Evolutionary conservation across 2,888 invertebrate species (phyloP).

Genomic region (Dusona sp.): DNA sequence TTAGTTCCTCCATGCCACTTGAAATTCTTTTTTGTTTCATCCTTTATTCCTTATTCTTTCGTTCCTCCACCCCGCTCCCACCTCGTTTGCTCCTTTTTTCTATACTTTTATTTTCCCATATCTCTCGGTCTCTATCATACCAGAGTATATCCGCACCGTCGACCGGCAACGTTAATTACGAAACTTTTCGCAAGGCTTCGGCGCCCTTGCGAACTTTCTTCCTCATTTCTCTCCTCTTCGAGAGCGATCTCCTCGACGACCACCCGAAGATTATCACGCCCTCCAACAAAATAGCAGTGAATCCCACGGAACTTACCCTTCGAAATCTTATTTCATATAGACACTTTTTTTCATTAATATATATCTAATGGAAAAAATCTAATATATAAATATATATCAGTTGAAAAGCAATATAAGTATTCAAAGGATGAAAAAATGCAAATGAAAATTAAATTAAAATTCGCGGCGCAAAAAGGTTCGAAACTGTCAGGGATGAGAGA

Average conservation of each 20-base stretch:
- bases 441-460: slow-evolving; percentile 27
- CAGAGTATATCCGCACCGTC: slow-evolving; percentile 57
- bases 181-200: slow-evolving; percentile 70
- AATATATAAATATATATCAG: slow-evolving; percentile 11
- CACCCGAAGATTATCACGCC: slow-evolving; percentile 44
- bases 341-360: slow-evolving; percentile 5
- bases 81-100: neutral
- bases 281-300: slow-evolving; percentile 33
- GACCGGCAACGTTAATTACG: slow-evolving; percentile 72
- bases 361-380: slow-evolving; percentile 13
- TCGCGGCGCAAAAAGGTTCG: neutral
- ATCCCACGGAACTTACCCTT: slow-evolving; percentile 25
- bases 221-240: slow-evolving; percentile 26
- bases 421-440: slow-evolving; percentile 10
- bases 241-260: slow-evolving; percentile 36
- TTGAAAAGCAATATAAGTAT: slow-evolving; percentile 27
- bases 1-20: neutral
- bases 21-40: neutral
- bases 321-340: slow-evolving; percentile 14
- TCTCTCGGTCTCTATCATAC: slow-evolving; percentile 35
- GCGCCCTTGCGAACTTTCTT: slow-evolving; percentile 57
- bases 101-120: neutral
- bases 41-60: neutral
- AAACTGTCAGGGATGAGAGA: neutral
- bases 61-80: neutral